phyloP scores from a whole-genome alignment of 2,888 invertebrate genomes.

The Scrobipalpa atriplicella region DNA sequence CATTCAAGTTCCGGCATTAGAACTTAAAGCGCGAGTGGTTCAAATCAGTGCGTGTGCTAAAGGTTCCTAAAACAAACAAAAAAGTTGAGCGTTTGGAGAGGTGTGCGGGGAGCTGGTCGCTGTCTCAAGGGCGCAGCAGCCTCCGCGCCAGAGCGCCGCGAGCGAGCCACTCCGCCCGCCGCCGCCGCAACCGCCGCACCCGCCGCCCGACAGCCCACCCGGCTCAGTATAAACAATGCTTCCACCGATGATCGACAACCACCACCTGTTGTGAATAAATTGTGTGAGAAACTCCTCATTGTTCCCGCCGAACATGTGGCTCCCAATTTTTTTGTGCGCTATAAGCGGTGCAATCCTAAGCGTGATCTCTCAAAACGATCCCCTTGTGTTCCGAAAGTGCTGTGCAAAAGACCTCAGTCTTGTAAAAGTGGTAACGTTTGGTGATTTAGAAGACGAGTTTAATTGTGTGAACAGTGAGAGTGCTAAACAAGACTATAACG shows the following conservation, averaged over 20 bases:
- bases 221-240: slow-evolving; percentile 59
- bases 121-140: slow-evolving; percentile 69
- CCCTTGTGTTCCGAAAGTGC: slow-evolving; percentile 65
- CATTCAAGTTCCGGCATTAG: background rate
- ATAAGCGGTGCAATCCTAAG: slow-evolving; percentile 44
- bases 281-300: slow-evolving; percentile 27
- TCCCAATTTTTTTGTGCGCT: slow-evolving; percentile 50
- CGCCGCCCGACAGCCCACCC: slow-evolving; percentile 19
- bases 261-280: slow-evolving; percentile 64
- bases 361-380: slow-evolving; percentile 35
- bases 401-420: slow-evolving; percentile 62
- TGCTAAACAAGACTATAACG: slow-evolving; percentile 48
- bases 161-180: slow-evolving; percentile 38
- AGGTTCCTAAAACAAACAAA: slow-evolving; percentile 16
- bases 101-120: slow-evolving; percentile 38
- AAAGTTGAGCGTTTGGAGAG: slow-evolving; percentile 10
- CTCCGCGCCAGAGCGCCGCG: slow-evolving; percentile 48
- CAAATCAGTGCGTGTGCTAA: background rate
- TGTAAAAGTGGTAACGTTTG: slow-evolving; percentile 51
- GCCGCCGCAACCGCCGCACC: slow-evolving; percentile 29
- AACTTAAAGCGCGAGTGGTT: background rate
- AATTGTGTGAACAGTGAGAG: slow-evolving; percentile 57
- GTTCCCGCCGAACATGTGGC: slow-evolving; percentile 57
- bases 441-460: slow-evolving; percentile 44
- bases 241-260: slow-evolving; percentile 56